Evolutionary conservation across 2,113 vertebrate genomes (phyloP), one percentile per base, ranked within the genome.

Genomic region (Nyctibius bracteatus): DNA sequence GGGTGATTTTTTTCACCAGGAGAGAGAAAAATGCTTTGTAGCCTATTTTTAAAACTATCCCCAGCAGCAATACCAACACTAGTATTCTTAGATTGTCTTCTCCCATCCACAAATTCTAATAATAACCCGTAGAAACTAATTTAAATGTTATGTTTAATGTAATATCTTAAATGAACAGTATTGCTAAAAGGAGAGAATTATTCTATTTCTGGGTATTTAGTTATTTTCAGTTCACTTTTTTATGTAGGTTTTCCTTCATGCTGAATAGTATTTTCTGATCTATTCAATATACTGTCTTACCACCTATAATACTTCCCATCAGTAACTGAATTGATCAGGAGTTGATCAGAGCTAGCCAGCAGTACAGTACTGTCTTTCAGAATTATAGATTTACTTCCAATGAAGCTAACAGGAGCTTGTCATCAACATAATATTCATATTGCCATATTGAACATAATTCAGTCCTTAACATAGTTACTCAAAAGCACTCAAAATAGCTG

Each of bases 21-120:
- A 93, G 82, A 81, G 59, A 94, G 57, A 93, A 90, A 81, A 52
- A 66, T 67, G 79, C 73, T 96, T 90, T 49, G 28, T 58, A 78
- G 73, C 81, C n/a, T 94, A 37, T 84, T 85, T 95, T 85, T 66
- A 90, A 90, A 87, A 85, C 59, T n/a, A 90, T 51, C 33, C 73
- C 81, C 77, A 80, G 77, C 47, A 94, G 71, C 81, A 70, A 68
- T 61, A 91, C 7, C 61, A 67, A 86, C 39, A 49, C 35, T 15
- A 57, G 18, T 46, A 62, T 71, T 92, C 91, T 70, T 73, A 94
- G 10, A 67, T 47, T 35, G 18, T 18, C 49, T 59, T 82, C 67
- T 92, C 31, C 25, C 19, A 43, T 43, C 31, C 66, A 77, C 13
- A 61, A 71, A 90, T 90, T 78, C 61, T 71, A 96, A 94, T 70